Percentiles rank a stretch among this genome's conserved stretches.
These are phyloP conservation scores for Oreortyx pictus DNA, from an alignment of 2,797 vertebrate species.

Conservation along the genomic window DNA sequence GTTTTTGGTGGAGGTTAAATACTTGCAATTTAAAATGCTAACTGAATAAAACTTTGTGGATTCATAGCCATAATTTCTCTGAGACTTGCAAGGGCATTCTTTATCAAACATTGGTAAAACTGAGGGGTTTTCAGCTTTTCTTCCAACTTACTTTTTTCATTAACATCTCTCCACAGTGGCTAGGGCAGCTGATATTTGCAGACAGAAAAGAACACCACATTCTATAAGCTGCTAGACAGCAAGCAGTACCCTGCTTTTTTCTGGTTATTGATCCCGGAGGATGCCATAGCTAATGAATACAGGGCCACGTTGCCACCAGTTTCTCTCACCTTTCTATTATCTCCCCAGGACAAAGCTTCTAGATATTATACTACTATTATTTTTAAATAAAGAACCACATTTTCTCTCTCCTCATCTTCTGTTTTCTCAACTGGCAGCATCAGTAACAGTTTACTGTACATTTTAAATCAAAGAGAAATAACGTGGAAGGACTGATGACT, in stretches of 20 bases:
- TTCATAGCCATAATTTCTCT: not conserved
- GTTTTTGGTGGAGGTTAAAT: constrained; percentile 46
- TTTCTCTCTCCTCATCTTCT: not conserved
- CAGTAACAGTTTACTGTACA: not conserved
- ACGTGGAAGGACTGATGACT: not conserved
- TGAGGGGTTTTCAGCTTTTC: not conserved
- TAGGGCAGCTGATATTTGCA: not conserved
- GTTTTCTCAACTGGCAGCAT: not conserved
- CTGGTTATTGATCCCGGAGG: not conserved
- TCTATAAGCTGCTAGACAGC: not conserved
- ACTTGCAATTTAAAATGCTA: constrained; percentile 14
- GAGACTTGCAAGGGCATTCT: not conserved
- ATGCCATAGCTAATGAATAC: not conserved
- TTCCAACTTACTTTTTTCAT: not conserved
- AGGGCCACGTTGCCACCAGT: not conserved
- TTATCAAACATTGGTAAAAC: not conserved
- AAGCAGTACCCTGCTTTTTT: not conserved
- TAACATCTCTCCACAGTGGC: not conserved
- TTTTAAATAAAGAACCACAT: not conserved
- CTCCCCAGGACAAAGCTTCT: not conserved
- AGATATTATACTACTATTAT: not conserved
- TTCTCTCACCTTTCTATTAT: not conserved
- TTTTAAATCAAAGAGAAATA: not conserved
- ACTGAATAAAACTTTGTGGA: constrained; percentile 22
- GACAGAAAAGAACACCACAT: not conserved